phyloP scores from a whole-genome alignment of 2,888 invertebrate species.

The Dryadula phaetusa region DNA sequence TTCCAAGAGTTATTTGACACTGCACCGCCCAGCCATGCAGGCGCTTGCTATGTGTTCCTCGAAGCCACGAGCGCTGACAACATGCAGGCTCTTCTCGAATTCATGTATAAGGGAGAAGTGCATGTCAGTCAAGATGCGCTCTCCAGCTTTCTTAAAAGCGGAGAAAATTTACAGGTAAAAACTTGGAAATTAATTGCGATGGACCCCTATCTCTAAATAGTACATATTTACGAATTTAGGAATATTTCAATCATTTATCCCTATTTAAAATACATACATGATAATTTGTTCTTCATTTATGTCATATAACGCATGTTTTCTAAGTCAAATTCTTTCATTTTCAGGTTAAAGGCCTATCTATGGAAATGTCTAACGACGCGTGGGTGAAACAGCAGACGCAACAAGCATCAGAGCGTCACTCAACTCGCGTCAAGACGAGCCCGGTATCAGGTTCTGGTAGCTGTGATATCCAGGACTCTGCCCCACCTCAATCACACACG shows the following conservation, averaged over 20 bases:
- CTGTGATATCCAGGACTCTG: slow-evolving; percentile 85
- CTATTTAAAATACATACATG: no score
- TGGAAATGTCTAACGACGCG: slow-evolving; percentile 81
- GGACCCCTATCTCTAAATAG: no score
- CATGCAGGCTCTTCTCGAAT: slow-evolving; percentile 95
- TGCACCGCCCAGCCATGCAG: slow-evolving; percentile 91
- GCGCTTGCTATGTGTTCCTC: slow-evolving; percentile 92
- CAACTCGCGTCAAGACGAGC: slow-evolving; percentile 76
- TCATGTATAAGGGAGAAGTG: slow-evolving; percentile 97
- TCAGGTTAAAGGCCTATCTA: slow-evolving; percentile 80
- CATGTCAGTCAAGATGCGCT: slow-evolving; percentile 96
- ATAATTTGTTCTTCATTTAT: neutral
- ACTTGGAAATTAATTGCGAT: no score
- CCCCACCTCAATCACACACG: slow-evolving; percentile 68
- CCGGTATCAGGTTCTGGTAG: slow-evolving; percentile 76
- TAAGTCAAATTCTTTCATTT: neutral
- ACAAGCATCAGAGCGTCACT: slow-evolving; percentile 73
- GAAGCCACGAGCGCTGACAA: slow-evolving; percentile 95
- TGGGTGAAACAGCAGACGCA: slow-evolving; percentile 81
- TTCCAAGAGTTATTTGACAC: slow-evolving; percentile 96
- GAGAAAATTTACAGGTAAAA: slow-evolving; percentile 93
- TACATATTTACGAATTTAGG: no score
- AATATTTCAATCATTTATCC: no score
- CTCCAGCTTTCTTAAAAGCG: slow-evolving; percentile 95
- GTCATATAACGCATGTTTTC: neutral